These are phyloP conservation scores for Antechinus stuartii DNA, from an alignment of 2,113 vertebrate genomes.

Conservation along the genomic window DNA sequence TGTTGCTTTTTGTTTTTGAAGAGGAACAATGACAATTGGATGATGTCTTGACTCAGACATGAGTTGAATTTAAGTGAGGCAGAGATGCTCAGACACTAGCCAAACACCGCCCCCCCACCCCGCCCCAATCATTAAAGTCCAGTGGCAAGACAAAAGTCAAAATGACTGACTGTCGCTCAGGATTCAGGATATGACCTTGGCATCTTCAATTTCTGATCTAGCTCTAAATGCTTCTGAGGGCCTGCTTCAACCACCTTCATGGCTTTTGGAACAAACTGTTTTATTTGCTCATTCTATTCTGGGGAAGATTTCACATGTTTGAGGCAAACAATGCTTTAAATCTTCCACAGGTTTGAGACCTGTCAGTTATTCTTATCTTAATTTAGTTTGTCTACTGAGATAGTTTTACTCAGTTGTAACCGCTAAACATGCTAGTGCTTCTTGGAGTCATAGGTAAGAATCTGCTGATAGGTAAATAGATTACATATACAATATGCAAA, in stretches of 20 bases:
- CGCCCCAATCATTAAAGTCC: neutral
- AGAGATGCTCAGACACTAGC: neutral
- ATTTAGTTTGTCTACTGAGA: neutral
- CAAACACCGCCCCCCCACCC: too few species aligned
- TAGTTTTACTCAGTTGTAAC: neutral
- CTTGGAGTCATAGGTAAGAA: too few species aligned
- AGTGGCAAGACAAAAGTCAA: neutral
- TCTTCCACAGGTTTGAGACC: too few species aligned
- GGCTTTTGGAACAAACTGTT: neutral
- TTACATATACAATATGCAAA: neutral
- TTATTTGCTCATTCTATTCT: neutral
- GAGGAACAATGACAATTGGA: neutral
- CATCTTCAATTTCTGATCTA: neutral
- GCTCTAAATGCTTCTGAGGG: neutral
- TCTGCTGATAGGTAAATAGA: neutral
- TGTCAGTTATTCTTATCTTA: neutral
- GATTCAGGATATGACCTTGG: neutral
- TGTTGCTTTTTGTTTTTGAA: neutral
- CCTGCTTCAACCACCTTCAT: neutral
- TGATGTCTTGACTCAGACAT: neutral
- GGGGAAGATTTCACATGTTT: neutral
- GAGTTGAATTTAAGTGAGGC: neutral
- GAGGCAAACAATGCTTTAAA: neutral
- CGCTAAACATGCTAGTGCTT: too few species aligned
- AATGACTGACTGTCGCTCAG: neutral